These are phyloP conservation scores for Pseudeuparius sepicola DNA, from an alignment of 2,888 invertebrate species.

Conservation along the genomic window DNA sequence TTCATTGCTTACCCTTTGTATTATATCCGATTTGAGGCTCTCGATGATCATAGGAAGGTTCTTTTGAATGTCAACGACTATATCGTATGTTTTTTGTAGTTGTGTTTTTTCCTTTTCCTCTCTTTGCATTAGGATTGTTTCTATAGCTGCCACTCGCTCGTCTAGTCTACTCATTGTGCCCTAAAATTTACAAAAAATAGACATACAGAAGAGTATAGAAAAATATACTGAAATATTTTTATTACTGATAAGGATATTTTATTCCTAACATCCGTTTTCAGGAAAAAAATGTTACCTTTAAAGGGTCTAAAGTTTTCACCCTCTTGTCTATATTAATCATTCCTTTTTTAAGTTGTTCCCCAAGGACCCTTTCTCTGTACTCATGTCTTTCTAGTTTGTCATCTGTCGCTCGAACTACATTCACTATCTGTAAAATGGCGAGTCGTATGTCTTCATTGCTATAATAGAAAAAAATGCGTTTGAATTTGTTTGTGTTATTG, in stretches of 20 bases:
- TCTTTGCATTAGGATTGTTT: constrained; percentile 63
- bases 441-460: constrained; percentile 66
- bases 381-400: constrained; percentile 81
- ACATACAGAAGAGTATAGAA: too few relatives aligned
- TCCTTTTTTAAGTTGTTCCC: constrained; percentile 68
- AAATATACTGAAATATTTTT: too few relatives aligned
- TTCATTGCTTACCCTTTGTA: constrained; percentile 27
- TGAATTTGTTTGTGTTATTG: too few relatives aligned
- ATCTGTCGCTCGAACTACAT: constrained; percentile 67
- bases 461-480: too few relatives aligned
- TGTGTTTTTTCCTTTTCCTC: constrained; percentile 56
- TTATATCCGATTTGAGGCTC: constrained; percentile 39
- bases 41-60: constrained; percentile 41
- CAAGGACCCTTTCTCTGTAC: constrained; percentile 65
- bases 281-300: too few relatives aligned
- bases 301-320: constrained; percentile 56
- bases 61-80: constrained; percentile 43
- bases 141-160: constrained; percentile 64
- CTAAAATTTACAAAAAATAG: too few relatives aligned
- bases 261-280: too few relatives aligned
- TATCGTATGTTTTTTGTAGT: constrained; percentile 52
- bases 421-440: constrained; percentile 69
- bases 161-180: constrained; percentile 61
- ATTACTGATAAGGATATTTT: too few relatives aligned
- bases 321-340: constrained; percentile 62